Conservation (phyloP, 2,797 vertebrate genomes). For the Brotula barbata region DNA sequence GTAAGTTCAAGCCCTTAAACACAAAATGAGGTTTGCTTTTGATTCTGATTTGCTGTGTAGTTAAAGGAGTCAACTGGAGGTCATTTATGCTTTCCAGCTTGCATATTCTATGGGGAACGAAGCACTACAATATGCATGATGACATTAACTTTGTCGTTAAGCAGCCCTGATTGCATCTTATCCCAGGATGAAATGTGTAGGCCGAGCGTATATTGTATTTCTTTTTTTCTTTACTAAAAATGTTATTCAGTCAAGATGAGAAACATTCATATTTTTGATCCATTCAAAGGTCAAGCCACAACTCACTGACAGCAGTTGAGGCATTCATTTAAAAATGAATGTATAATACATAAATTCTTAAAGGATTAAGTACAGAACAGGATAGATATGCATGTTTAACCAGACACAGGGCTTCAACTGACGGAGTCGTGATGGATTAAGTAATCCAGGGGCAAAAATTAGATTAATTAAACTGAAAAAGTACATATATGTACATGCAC, state of each 20-base stretch:
- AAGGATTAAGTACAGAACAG: conserved; percentile 6
- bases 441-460: no score
- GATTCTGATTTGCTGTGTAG: conserved; percentile 36
- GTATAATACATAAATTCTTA: conserved; percentile 20
- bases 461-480: no score
- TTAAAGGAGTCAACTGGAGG: conserved; percentile 67
- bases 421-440: no score
- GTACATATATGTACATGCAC: no score
- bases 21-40: conserved; percentile 27
- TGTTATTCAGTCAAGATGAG: conserved; percentile 14
- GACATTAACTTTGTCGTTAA: conserved; percentile 68
- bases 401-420: no score
- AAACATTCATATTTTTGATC: conserved; percentile 30
- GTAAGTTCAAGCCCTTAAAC: conserved; percentile 23
- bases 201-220: no score
- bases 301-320: conserved; percentile 51
- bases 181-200: conserved; percentile 17
- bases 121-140: conserved; percentile 72
- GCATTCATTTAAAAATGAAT: conserved; percentile 50
- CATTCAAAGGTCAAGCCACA: conserved; percentile 36
- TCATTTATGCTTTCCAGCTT: conserved; percentile 67
- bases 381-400: background rate
- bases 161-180: conserved; percentile 39
- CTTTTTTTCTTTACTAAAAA: background rate
- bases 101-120: conserved; percentile 40